phyloP scores from a whole-genome alignment of 2,797 vertebrate species.

The Synaphobranchus kaupii region DNA sequence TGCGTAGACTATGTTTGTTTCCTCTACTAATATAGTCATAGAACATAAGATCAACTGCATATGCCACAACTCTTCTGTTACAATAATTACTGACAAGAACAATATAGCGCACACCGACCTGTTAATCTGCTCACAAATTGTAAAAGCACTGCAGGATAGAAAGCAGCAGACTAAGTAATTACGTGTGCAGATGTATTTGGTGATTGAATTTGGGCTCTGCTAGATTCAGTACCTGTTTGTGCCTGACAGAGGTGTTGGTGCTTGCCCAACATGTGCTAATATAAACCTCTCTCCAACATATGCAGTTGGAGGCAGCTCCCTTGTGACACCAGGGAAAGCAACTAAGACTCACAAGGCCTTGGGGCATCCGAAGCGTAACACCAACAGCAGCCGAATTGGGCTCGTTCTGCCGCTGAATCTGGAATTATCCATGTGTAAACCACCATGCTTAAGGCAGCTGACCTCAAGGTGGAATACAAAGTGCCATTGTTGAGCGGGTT shows the following conservation, averaged over 20 bases:
- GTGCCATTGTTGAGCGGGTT: background rate
- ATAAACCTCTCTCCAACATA: background rate
- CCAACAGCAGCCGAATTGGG: background rate
- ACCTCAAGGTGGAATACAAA: slow-evolving; percentile 9
- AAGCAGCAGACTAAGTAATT: background rate
- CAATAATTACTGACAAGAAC: background rate
- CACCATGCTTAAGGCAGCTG: background rate
- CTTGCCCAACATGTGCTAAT: background rate
- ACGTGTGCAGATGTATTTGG: background rate
- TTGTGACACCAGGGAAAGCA: background rate
- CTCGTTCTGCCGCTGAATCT: background rate
- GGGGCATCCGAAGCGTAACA: background rate
- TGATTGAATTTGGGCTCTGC: background rate
- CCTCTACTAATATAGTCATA: background rate
- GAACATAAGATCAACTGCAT: background rate
- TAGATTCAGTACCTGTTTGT: background rate
- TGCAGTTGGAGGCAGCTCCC: background rate
- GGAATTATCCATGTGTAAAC: slow-evolving; percentile 5
- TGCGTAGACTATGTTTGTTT: background rate
- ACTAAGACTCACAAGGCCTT: background rate
- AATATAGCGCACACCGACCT: background rate
- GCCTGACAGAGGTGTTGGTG: background rate
- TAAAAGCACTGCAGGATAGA: background rate
- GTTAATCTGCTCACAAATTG: background rate
- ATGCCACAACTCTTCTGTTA: background rate